A percentile compares a stretch with the other conserved stretches of the same genome.
Evolutionary conservation across 2,888 invertebrate genomes (phyloP).

Genomic region (Boloria selene): DNA sequence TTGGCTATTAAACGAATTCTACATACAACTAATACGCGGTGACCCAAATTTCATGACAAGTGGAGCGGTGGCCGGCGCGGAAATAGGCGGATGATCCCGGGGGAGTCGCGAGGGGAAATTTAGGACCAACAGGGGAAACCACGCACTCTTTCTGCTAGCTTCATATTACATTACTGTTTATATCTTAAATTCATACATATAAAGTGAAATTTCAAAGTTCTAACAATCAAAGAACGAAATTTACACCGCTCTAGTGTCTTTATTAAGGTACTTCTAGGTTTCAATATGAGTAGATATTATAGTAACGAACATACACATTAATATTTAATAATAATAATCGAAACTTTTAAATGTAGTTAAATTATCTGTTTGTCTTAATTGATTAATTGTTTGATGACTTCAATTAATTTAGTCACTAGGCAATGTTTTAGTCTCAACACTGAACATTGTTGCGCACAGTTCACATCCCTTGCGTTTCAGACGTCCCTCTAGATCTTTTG

Average conservation of each 20-base stretch:
- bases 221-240: too few species aligned
- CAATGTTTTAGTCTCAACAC: not conserved
- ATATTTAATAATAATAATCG: too few species aligned
- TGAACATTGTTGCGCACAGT: constrained; percentile 11
- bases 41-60: constrained; percentile 72
- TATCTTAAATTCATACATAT: constrained; percentile 5
- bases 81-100: constrained; percentile 65
- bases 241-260: too few species aligned
- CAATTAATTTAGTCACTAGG: constrained; percentile 33
- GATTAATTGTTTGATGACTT: not conserved
- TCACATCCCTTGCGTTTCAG: constrained; percentile 19
- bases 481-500: constrained; percentile 32
- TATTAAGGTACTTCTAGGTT: too few species aligned
- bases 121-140: constrained; percentile 57
- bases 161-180: constrained; percentile 25
- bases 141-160: constrained; percentile 38
- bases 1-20: constrained; percentile 60
- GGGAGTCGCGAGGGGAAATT: constrained; percentile 57
- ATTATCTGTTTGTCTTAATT: too few species aligned
- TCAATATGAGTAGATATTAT: too few species aligned
- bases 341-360: too few species aligned
- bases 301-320: too few species aligned
- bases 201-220: not conserved
- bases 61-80: constrained; percentile 55
- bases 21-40: constrained; percentile 65